Evolutionary conservation across 2,888 invertebrate genomes (phyloP), one percentile per base, ranked within the genome.

Genomic region (Myathropa florea): DNA sequence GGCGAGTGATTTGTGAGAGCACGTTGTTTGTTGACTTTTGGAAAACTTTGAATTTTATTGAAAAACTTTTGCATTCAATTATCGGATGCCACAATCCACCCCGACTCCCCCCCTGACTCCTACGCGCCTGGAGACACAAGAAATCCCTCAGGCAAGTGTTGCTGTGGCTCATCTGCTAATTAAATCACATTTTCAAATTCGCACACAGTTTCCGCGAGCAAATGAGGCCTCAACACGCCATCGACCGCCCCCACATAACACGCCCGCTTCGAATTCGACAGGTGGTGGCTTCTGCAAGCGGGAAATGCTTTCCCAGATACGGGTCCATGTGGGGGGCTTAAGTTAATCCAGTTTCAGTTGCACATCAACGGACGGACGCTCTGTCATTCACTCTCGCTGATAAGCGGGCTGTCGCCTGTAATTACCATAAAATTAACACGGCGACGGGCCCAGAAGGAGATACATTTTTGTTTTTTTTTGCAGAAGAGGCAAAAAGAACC

Each of bases 371-470:
- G n/a, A 26, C 4, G 28, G 46, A 60, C 28, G 18, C 39, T 61
- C 67, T 83, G 67, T 73, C 79, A 73, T 61, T 33, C n/a, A 68
- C 71, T 72, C 28, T 72, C 28, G 39, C 57, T 36, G 83, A 83
- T 83, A 83, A 83, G 63, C 83, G 57, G 63, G 63, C 23, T 63
- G 79, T 46, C 72, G 78, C 60, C 21, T 24, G 57, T 46, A 83
- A 83, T 83, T 83, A 78, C 57, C 78, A 72, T 79, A 24, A 39
- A 72, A 68, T 83, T 78, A 83, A 64, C 80, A 80, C 70, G 36
- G 23, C 63, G 79, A 63, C 65, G 33, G 36, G 7, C 28, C 23
- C 18, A 18, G 18, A 46, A 53, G 18, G 24, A 55, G 57, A 26
- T 23, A 61, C 23, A 28, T 33, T 28, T 23, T 18, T 30, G 4